A percentile compares a stretch with the other conserved stretches of the same genome.
phyloP scores from a whole-genome alignment of 53 echinoderm and acorn worm genomes.

The Zoroaster sp. region DNA sequence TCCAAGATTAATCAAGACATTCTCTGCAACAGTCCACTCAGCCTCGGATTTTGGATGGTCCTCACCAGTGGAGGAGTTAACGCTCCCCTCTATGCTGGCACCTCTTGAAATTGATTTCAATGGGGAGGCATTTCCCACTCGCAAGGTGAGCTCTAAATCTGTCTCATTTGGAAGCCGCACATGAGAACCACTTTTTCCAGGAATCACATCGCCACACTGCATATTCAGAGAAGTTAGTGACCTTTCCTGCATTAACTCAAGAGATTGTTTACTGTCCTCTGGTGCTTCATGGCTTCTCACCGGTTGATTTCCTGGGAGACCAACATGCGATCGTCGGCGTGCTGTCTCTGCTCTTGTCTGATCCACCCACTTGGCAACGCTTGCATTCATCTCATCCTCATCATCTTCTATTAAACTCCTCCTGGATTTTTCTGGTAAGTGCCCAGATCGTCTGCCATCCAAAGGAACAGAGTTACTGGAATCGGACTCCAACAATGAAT shows the following conservation, averaged over 20 bases:
- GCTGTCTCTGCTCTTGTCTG: constrained; percentile 74
- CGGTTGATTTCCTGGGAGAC: background rate
- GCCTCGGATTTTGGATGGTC: constrained; percentile 20
- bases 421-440: constrained; percentile 24
- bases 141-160: constrained; percentile 32
- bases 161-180: constrained; percentile 48
- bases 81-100: constrained; percentile 78
- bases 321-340: constrained; percentile 38
- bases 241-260: background rate
- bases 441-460: constrained; percentile 34
- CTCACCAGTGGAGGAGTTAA: constrained; percentile 26
- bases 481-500: constrained; percentile 30
- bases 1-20: constrained; percentile 84
- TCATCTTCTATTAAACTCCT: constrained; percentile 34
- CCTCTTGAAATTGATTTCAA: constrained; percentile 60
- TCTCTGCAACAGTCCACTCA: constrained; percentile 80
- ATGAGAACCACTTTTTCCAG: constrained; percentile 8
- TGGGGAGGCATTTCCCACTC: constrained; percentile 53
- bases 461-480: constrained; percentile 37
- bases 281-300: constrained; percentile 53
- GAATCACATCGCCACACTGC: constrained; percentile 54
- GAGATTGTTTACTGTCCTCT: background rate
- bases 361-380: constrained; percentile 87
- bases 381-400: constrained; percentile 61
- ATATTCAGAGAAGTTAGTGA: constrained; percentile 29